Percentiles rank a stretch among this genome's conserved stretches.
Evolutionary conservation across 2,888 invertebrate species (phyloP).

Genomic region (Habroteleia sp.): DNA sequence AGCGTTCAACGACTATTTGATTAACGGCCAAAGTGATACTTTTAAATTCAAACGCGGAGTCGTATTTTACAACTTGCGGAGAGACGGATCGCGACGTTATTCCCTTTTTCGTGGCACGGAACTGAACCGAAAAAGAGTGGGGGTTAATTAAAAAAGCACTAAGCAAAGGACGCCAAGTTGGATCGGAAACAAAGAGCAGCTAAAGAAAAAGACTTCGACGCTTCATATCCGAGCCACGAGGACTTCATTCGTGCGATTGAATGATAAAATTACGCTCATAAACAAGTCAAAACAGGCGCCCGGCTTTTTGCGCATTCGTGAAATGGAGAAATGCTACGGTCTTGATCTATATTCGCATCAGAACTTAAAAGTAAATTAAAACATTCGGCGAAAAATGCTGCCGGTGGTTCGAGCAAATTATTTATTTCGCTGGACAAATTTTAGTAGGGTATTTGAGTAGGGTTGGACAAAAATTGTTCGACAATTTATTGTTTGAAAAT

Average conservation of each 20-base stretch:
- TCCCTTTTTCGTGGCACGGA: conserved; percentile 8
- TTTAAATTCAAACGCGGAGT: conserved; percentile 16
- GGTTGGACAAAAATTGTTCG: too few species aligned
- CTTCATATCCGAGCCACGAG: conserved; percentile 32
- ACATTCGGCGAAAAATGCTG: too few species aligned
- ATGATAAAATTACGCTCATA: conserved; percentile 54
- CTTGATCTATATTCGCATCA: background rate
- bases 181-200: conserved; percentile 38
- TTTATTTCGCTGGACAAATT: too few species aligned
- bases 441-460: too few species aligned
- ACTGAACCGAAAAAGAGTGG: conserved; percentile 10
- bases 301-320: conserved; percentile 43
- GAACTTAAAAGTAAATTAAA: too few species aligned
- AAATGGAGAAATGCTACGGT: conserved; percentile 15
- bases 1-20: conserved; percentile 32
- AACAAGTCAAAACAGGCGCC: conserved; percentile 61
- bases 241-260: conserved; percentile 53
- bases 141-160: conserved; percentile 34
- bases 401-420: too few species aligned
- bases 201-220: conserved; percentile 61
- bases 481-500: too few species aligned
- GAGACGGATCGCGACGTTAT: conserved; percentile 10
- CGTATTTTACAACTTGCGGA: conserved; percentile 18
- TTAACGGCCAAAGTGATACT: conserved; percentile 26
- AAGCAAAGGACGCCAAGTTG: conserved; percentile 7